Evolutionary conservation across 2,113 vertebrate species (phyloP), one percentile per base, ranked within the genome.

Genomic region (Fregetta grallaria): DNA sequence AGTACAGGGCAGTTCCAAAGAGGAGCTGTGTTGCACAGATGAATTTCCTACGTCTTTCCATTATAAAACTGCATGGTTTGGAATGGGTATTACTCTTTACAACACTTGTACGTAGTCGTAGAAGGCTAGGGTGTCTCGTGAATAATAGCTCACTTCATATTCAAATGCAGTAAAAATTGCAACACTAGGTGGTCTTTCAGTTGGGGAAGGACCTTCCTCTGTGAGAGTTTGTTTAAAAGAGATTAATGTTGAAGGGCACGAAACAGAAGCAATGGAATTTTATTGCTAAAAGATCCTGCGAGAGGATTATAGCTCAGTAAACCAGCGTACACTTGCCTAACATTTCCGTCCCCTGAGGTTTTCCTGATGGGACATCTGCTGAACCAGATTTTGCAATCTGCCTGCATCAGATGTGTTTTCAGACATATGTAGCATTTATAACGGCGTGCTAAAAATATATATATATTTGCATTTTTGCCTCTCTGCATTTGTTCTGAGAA

Each of bases 241-340:
- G 12, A 11, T 18, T 65, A 47, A 3, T 2, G 20, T 17, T 21
- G 32, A 91, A 73, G 36, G 59, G 4, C 36, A 13, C 0, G 0
- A 40, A 88, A 1, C 17, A 34, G 38, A 44, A 76, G 17, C 4
- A 9, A 13, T 3, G 26, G 9, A 9, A 32, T 74, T 74, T 94
- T 15, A 45, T 45, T 74, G 59, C 15, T 26, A 2, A 17, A 59
- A 32, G 18, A 16, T 56, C 9, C 30, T 42, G 14, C 14, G 36
- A 19, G 45, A 15, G 34, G 32, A 11, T 22, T 20, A 2, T 17
- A 63, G 52, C 10, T 13, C 12, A 45, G 36, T 13, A 84, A 62
- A 9, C 11, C 20, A n/a, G 14, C 9, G 7, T 34, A 7, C 11
- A 5, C 30, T 63, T 83, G 40, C 5, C 2, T 6, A 68, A 27